Evolutionary conservation across 1,140 invertebrate species (phyloP), one percentile per base, ranked within the genome.

Genomic region (Proctacanthus coquilletti): DNA sequence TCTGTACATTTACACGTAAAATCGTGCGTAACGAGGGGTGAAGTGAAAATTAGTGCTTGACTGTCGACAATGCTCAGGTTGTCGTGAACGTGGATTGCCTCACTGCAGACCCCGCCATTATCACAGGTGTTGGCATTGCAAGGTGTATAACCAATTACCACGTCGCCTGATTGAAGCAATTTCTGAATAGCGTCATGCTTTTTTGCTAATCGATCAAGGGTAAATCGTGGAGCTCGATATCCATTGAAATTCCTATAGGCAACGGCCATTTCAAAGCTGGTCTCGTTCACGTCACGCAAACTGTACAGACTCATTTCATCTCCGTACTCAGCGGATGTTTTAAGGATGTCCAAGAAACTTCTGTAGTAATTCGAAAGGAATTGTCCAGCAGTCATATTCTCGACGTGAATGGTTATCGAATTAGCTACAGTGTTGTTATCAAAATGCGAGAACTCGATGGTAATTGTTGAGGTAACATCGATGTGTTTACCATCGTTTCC

Each of bases 401-500:
- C 52, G 21, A 91, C 67, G 46, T 78, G 69, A 10, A 92, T 51
- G 0, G 80, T 80, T 1, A 92, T 63, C 10, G 83, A 85, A 53
- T 91, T 82, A 33, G 82, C 75, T 8, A 95, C 66, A 0, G 85
- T 91, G 8, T 57, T 52, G 52, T 92, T 91, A 42, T 77, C 72
- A 51, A 91, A 86, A 11, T 68, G 67, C 21, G 80, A 63, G 48
- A 91, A 87, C 53, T 85, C 77, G 0, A 94, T 71, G 3, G 75
- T 78, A 2, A 92, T 75, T 17, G 77, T 82, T 5, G 87, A 93
- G 14, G 75, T 63, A 0, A 93, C 89, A 59, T 87, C 77, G 8
- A 69, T 65, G 52, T 92, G 86, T 41, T 74, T 74, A 3, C 91
- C 89, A 62, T 97, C 92, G 56, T 85, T 89, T 2, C 86, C 88